These are phyloP conservation scores for Muricea muricata DNA, from an alignment of 92 coral and sea anemone species.

Conservation along the genomic window DNA sequence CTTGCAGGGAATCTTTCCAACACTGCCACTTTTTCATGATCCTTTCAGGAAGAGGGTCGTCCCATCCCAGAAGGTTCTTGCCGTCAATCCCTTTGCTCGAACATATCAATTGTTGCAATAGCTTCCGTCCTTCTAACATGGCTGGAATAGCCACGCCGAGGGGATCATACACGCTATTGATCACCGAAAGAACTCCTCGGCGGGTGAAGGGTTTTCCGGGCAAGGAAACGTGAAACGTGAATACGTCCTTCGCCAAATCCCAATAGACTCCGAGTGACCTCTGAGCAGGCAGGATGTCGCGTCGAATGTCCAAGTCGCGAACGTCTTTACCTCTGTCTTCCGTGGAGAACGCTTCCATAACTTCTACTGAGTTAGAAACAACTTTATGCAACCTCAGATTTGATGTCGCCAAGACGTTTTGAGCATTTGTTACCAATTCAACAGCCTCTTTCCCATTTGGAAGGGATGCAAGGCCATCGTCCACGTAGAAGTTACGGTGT, in stretches of 20 bases:
- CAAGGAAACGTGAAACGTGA: constrained; percentile 42
- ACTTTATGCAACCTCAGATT: constrained; percentile 72
- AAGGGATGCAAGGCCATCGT: constrained; percentile 65
- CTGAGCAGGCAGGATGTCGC: constrained; percentile 65
- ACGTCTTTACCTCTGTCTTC: constrained; percentile 67
- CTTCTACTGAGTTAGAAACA: constrained; percentile 68
- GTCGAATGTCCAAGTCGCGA: constrained; percentile 56
- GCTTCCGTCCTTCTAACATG: neutral
- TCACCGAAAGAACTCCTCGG: constrained; percentile 65
- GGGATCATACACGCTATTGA: constrained; percentile 63
- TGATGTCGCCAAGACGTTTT: constrained; percentile 59
- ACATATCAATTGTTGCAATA: neutral
- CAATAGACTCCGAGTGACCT: constrained; percentile 64
- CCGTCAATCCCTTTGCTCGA: neutral
- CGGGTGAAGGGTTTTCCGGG: constrained; percentile 68
- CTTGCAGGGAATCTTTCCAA: neutral
- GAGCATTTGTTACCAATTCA: constrained; percentile 58
- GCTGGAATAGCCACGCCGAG: neutral
- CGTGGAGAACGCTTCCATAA: constrained; percentile 72
- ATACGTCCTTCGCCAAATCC: constrained; percentile 61
- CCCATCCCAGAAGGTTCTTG: neutral
- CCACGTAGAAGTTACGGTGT: constrained; percentile 70
- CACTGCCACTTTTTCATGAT: neutral
- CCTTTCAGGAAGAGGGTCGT: neutral
- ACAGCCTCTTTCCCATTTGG: constrained; percentile 60